Percentiles rank a stretch among this genome's conserved stretches.
Evolutionary conservation across 2,888 invertebrate genomes (phyloP).

Genomic region (Leptinotarsa juncta): DNA sequence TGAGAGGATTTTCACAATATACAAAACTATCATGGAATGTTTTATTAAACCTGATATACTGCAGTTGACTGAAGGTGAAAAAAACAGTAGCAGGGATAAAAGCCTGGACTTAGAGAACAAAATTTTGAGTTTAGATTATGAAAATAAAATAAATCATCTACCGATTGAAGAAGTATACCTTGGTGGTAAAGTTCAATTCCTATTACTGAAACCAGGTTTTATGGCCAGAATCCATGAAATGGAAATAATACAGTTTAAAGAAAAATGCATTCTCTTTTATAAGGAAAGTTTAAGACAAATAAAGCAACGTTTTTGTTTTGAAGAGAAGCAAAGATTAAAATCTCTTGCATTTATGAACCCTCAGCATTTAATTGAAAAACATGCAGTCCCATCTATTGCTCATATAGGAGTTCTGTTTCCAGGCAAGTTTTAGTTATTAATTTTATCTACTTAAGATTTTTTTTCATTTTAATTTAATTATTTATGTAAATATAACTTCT

Average conservation of each 20-base stretch:
- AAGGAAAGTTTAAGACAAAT: constrained; percentile 11
- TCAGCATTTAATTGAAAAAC: background rate
- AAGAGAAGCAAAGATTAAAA: background rate
- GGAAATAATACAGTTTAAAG: constrained; percentile 20
- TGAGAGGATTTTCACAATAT: constrained; percentile 2
- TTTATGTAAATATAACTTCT: background rate
- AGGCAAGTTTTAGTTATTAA: background rate
- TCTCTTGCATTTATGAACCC: background rate
- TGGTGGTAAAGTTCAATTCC: background rate
- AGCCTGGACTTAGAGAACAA: constrained; percentile 6
- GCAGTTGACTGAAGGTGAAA: constrained; percentile 1
- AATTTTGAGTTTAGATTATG: constrained; percentile 16
- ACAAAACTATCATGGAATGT: constrained; percentile 3
- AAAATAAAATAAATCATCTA: constrained; percentile 12
- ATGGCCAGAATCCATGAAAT: constrained; percentile 16
- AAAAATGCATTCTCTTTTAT: constrained; percentile 21
- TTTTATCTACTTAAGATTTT: background rate
- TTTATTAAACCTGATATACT: background rate
- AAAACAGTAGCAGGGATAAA: background rate
- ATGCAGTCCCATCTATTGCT: background rate
- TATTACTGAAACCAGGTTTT: constrained; percentile 12
- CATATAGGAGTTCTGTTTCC: too few species aligned
- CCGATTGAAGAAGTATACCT: constrained; percentile 13
- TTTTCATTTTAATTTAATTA: background rate
- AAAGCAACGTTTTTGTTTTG: constrained; percentile 19